These are phyloP conservation scores for Nemapogon koenigi DNA, from an alignment of 2,888 invertebrate genomes.

Conservation along the genomic window DNA sequence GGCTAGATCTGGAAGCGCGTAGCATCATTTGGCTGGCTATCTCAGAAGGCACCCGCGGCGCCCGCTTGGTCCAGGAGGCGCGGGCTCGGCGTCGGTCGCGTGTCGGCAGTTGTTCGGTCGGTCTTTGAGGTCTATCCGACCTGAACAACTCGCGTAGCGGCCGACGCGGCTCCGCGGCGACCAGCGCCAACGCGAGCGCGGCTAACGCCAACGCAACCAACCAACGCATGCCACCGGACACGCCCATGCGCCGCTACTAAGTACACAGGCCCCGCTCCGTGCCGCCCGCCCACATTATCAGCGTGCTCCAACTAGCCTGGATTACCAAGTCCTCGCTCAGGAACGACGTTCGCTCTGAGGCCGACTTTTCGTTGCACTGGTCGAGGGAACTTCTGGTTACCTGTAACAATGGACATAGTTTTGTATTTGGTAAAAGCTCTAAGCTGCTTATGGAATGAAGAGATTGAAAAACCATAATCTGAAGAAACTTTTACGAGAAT, in stretches of 20 bases:
- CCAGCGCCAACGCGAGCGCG: constrained; percentile 37
- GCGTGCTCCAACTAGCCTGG: constrained; percentile 1
- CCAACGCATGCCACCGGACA: constrained; percentile 44
- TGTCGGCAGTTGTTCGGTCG: constrained; percentile 29
- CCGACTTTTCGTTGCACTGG: too few relatives aligned
- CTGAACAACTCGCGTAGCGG: constrained; percentile 50
- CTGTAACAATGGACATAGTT: too few relatives aligned
- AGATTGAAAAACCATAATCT: too few relatives aligned
- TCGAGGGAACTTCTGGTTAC: too few relatives aligned
- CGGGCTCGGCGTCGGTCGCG: constrained; percentile 39
- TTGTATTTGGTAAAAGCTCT: too few relatives aligned
- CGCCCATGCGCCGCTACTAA: constrained; percentile 46
- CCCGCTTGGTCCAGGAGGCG: constrained; percentile 34
- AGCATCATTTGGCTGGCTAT: constrained; percentile 81
- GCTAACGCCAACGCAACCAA: constrained; percentile 49
- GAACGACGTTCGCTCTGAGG: too few relatives aligned
- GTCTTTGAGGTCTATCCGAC: constrained; percentile 31
- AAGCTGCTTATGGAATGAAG: too few relatives aligned
- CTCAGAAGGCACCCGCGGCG: constrained; percentile 55
- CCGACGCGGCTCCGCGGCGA: constrained; percentile 39
- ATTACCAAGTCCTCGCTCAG: too few relatives aligned
- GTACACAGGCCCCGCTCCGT: constrained; percentile 41
- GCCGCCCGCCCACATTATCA: constrained; percentile 55
- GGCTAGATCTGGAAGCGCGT: constrained; percentile 75
- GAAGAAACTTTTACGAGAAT: too few relatives aligned